Conservation (phyloP, 92 coral and sea anemone genomes). For the Actinernus sp. region DNA sequence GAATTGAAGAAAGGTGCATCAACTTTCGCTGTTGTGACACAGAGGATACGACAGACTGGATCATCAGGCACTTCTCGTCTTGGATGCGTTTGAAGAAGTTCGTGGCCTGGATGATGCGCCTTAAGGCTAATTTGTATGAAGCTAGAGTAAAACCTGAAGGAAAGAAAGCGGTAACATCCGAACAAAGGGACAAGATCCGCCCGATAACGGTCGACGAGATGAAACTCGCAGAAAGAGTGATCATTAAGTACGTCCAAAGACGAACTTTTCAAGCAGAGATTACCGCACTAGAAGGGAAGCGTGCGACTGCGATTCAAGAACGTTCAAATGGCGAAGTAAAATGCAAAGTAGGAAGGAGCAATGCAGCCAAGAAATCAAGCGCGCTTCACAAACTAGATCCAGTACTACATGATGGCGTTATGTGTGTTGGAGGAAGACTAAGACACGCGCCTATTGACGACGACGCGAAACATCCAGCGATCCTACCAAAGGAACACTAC, state of each 20-base stretch:
- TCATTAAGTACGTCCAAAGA: constrained; percentile 31
- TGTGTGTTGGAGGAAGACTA: constrained; percentile 65
- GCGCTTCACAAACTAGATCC: constrained; percentile 50
- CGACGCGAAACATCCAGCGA: constrained; percentile 47
- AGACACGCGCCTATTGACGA: constrained; percentile 31
- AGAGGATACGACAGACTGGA: not conserved
- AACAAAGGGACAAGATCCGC: not conserved
- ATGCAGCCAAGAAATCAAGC: constrained; percentile 10
- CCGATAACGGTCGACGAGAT: constrained; percentile 52
- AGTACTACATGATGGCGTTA: constrained; percentile 13
- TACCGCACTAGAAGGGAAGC: not conserved
- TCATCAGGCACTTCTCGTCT: constrained; percentile 15
- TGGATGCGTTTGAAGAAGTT: constrained; percentile 24
- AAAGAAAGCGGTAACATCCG: not conserved
- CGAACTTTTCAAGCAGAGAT: constrained; percentile 26
- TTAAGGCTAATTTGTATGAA: constrained; percentile 4
- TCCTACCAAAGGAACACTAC: constrained; percentile 42
- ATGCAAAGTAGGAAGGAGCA: too few species aligned
- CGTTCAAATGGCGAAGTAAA: too few species aligned
- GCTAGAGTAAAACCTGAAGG: constrained; percentile 12
- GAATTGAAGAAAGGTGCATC: constrained; percentile 46
- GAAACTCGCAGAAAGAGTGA: constrained; percentile 31
- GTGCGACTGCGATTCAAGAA: not conserved
- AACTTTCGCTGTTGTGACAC: constrained; percentile 5
- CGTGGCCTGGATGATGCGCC: constrained; percentile 40